Evolutionary conservation across 2,888 invertebrate genomes (phyloP).

Genomic region (Plagodis pulveraria): DNA sequence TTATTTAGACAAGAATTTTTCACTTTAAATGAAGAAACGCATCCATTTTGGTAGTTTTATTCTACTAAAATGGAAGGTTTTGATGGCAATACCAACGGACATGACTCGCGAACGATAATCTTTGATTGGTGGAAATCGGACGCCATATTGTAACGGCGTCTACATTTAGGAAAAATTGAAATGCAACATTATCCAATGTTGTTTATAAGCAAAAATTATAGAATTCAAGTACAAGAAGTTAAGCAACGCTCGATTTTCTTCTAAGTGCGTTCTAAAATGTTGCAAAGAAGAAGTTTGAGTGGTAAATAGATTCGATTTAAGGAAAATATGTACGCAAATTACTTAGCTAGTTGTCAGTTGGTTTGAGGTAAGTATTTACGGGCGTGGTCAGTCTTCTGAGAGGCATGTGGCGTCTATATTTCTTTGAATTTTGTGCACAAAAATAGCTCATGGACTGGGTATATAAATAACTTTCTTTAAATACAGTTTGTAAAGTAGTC

Average conservation of each 20-base stretch:
- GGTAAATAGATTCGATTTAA: slow-evolving; percentile 62
- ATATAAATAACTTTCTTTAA: too few species aligned
- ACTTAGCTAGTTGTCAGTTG: slow-evolving; percentile 77
- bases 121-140: slow-evolving; percentile 39
- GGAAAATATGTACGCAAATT: slow-evolving; percentile 74
- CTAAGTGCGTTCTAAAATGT: slow-evolving; percentile 16
- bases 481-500: too few species aligned
- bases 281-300: slow-evolving; percentile 23
- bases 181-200: slow-evolving; percentile 72
- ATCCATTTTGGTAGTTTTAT: slow-evolving; percentile 17
- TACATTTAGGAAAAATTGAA: slow-evolving; percentile 39
- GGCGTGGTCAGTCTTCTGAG: neutral
- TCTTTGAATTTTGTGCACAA: too few species aligned
- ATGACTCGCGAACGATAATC: slow-evolving; percentile 41
- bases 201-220: slow-evolving; percentile 71
- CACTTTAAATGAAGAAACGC: slow-evolving; percentile 18
- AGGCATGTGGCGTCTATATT: neutral
- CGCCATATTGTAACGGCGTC: slow-evolving; percentile 36
- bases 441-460: too few species aligned
- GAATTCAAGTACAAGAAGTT: slow-evolving; percentile 62
- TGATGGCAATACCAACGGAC: slow-evolving; percentile 41
- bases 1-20: slow-evolving; percentile 27
- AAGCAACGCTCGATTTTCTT: slow-evolving; percentile 33
- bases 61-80: slow-evolving; percentile 27
- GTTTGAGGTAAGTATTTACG: slow-evolving; percentile 58